These are phyloP conservation scores for Apis mellifera DNA, from an alignment of 1,140 invertebrate species.

Conservation along the genomic window DNA sequence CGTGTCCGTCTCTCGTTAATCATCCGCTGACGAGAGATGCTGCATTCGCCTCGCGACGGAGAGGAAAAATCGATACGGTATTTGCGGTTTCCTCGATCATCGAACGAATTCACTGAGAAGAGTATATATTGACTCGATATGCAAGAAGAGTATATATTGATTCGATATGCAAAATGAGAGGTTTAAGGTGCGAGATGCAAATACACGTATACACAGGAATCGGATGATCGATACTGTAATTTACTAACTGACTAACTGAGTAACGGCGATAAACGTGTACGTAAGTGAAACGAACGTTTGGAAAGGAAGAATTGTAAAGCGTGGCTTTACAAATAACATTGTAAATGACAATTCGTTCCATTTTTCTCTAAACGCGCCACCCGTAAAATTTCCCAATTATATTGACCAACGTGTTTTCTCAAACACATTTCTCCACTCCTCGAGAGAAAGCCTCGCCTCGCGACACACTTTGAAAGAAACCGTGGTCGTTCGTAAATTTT, in stretches of 20 bases:
- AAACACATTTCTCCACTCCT: background rate
- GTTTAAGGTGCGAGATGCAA: background rate
- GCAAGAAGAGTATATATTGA: background rate
- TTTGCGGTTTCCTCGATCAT: background rate
- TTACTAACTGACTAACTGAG: too few relatives aligned
- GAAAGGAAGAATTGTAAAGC: background rate
- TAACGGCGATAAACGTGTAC: too few relatives aligned
- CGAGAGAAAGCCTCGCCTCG: background rate
- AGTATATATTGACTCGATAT: background rate
- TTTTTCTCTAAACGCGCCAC: too few relatives aligned
- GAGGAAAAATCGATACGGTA: background rate
- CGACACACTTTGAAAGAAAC: slow-evolving; percentile 14
- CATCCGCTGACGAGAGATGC: background rate
- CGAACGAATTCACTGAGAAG: background rate
- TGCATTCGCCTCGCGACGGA: too few relatives aligned
- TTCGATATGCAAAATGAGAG: background rate
- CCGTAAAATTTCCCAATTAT: background rate
- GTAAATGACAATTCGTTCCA: too few relatives aligned
- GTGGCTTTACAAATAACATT: too few relatives aligned
- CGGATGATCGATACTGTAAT: background rate
- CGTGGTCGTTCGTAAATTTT: background rate
- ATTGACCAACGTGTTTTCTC: background rate
- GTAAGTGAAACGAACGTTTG: background rate
- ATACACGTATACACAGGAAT: too few relatives aligned
- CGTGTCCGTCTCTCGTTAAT: slow-evolving; percentile 22